These are phyloP conservation scores for Tachyglossus aculeatus DNA, from an alignment of 2,797 vertebrate species.

Conservation along the genomic window DNA sequence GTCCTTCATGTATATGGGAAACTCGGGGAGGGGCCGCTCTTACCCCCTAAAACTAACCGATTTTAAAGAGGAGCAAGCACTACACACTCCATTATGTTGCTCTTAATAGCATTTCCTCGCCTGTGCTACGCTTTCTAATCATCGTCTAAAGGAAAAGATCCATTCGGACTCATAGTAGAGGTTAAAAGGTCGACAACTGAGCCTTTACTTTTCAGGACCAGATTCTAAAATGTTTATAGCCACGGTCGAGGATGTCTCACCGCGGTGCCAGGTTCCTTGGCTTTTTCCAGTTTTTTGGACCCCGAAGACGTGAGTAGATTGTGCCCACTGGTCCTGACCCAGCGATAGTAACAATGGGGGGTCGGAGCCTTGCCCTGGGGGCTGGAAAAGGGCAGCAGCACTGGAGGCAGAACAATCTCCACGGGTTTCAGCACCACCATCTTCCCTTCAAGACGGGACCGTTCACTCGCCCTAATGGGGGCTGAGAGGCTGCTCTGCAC, in stretches of 20 bases:
- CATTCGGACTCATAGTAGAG: not conserved
- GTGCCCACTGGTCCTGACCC: not conserved
- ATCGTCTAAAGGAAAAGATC: not conserved
- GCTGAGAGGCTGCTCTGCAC: not conserved
- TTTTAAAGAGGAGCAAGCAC: not conserved
- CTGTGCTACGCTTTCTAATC: not conserved
- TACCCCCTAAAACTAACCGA: too few relatives aligned
- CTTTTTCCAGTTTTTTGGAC: conserved; percentile 32
- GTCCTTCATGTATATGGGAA: too few relatives aligned
- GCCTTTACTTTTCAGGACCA: not conserved
- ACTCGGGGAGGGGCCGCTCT: too few relatives aligned
- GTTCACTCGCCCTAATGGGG: not conserved
- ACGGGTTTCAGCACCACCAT: conserved; percentile 67
- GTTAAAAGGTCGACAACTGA: not conserved
- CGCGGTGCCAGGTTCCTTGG: conserved; percentile 41
- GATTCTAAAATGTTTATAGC: conserved; percentile 53
- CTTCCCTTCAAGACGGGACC: conserved; percentile 47
- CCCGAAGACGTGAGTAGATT: not conserved
- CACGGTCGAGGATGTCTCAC: conserved; percentile 50
- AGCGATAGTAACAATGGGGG: conserved; percentile 28
- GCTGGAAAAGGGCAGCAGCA: conserved; percentile 58
- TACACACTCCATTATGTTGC: not conserved
- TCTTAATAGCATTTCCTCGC: not conserved
- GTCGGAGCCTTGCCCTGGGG: conserved; percentile 12
- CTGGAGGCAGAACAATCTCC: conserved; percentile 74